Conservation (phyloP, 2,797 vertebrate species). For the Eptatretus atami region DNA sequence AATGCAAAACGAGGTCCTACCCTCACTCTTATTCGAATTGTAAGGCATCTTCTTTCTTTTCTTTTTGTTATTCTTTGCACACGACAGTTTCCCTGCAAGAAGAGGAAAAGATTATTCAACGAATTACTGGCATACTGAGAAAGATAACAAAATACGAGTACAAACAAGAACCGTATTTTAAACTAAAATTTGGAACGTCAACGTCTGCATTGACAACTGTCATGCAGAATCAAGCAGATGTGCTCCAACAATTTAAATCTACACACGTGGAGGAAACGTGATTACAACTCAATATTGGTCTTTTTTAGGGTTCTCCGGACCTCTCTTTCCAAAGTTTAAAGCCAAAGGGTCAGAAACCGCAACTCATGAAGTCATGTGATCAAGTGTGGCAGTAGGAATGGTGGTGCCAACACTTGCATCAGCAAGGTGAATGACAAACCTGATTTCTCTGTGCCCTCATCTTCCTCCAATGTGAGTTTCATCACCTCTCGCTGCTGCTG, state of each 20-base stretch:
- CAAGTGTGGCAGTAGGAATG: no score
- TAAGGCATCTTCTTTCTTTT: constrained; percentile 74
- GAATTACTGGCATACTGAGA: background rate
- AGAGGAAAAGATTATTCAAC: background rate
- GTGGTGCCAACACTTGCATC: no score
- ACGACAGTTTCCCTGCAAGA: constrained; percentile 63
- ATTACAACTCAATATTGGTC: no score
- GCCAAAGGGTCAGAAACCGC: no score
- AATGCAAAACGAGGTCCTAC: background rate
- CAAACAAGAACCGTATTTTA: background rate
- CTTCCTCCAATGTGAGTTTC: constrained; percentile 62
- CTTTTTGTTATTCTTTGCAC: constrained; percentile 93
- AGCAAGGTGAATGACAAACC: constrained; percentile 11
- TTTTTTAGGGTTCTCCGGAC: no score
- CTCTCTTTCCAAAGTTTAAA: no score
- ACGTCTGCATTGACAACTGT: background rate
- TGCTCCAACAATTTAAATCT: no score
- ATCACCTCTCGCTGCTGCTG: constrained; percentile 91
- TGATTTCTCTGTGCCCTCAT: constrained; percentile 49
- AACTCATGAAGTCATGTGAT: no score
- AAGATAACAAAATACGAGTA: background rate
- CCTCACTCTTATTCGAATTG: constrained; percentile 16
- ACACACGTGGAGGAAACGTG: no score
- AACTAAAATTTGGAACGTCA: background rate
- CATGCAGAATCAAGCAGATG: background rate